phyloP scores from a whole-genome alignment of 2,113 vertebrate species.

The Garra rufa region DNA sequence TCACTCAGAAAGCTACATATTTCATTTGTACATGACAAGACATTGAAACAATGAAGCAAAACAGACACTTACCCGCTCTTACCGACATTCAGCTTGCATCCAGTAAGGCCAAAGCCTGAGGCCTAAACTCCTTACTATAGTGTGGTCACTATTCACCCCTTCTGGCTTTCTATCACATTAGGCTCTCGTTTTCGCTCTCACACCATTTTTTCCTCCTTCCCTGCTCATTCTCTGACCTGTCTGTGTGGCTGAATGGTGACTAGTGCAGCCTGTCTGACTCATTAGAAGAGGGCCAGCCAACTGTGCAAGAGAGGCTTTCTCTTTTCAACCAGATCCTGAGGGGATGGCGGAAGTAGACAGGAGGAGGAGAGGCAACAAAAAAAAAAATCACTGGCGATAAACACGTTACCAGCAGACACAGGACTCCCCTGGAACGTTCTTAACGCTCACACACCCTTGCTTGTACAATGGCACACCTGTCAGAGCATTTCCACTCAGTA shows the following conservation, averaged over 20 bases:
- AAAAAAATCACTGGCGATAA: conserved; percentile 49
- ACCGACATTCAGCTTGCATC: neutral
- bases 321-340: conserved; percentile 57
- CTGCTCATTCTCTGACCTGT: conserved; percentile 53
- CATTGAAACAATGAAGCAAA: neutral
- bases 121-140: conserved; percentile 12
- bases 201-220: conserved; percentile 42
- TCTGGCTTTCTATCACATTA: neutral
- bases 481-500: conserved; percentile 80
- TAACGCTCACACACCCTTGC: conserved; percentile 59
- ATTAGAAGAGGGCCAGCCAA: conserved; percentile 66
- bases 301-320: conserved; percentile 71
- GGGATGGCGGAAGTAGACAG: conserved; percentile 56
- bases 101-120: conserved; percentile 1
- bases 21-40: neutral
- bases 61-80: conserved; percentile 18
- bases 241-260: conserved; percentile 61
- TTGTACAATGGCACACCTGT: conserved; percentile 82
- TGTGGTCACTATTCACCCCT: conserved; percentile 28
- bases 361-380: conserved; percentile 64
- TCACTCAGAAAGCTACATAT: neutral
- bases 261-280: conserved; percentile 65
- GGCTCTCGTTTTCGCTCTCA: conserved; percentile 14
- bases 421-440: conserved; percentile 49
- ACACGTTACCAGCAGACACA: conserved; percentile 50